These are phyloP conservation scores for Pachypeltis micranthus DNA, from an alignment of 1,140 invertebrate species.

Conservation along the genomic window DNA sequence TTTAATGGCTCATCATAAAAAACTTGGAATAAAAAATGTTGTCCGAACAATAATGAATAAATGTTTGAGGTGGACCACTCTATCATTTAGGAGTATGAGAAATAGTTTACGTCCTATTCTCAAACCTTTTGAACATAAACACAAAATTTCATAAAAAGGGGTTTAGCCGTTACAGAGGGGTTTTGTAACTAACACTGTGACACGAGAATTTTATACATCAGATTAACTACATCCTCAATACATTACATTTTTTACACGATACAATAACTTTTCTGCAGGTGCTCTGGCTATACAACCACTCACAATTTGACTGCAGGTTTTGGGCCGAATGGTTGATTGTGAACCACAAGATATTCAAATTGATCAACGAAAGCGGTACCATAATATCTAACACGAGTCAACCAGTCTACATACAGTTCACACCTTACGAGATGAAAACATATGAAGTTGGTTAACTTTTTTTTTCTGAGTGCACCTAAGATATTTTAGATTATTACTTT, in stretches of 20 bases:
- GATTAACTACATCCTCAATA: background rate
- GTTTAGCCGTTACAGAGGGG: background rate
- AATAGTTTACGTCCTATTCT: background rate
- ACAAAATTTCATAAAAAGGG: background rate
- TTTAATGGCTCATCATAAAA: too few species aligned
- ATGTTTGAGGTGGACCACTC: background rate
- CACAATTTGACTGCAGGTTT: background rate
- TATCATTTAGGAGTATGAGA: background rate
- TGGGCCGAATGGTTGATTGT: background rate
- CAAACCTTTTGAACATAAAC: background rate
- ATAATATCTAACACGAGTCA: background rate
- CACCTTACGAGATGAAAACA: constrained; percentile 9
- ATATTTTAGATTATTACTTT: too few species aligned
- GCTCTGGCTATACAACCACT: constrained; percentile 8
- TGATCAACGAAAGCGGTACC: background rate
- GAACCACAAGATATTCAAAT: background rate
- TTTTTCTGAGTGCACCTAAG: too few species aligned
- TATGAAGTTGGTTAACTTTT: background rate
- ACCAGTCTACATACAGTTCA: background rate
- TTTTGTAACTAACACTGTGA: background rate
- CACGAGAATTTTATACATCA: background rate
- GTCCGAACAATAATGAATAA: too few species aligned
- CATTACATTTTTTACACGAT: background rate
- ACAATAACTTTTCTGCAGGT: background rate
- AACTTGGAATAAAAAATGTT: too few species aligned